These are phyloP conservation scores for Enteromius mattozi DNA, from an alignment of 2,797 vertebrate species.

Conservation along the genomic window DNA sequence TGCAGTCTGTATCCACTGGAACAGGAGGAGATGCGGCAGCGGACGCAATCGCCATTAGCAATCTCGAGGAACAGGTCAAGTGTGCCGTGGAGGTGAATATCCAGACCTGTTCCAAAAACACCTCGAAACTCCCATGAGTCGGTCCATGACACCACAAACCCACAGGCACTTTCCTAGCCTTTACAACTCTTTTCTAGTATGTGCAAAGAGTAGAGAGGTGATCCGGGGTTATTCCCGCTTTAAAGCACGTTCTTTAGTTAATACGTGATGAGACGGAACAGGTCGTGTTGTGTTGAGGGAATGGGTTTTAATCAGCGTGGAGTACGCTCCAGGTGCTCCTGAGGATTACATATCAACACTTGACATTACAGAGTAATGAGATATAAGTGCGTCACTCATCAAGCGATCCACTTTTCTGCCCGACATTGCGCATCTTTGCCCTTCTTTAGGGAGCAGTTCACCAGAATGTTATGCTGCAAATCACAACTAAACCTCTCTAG, in stretches of 20 bases:
- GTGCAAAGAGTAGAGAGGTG: not conserved
- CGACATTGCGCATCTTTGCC: slow-evolving; percentile 1
- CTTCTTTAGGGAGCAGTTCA: slow-evolving; percentile 31
- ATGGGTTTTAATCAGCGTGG: slow-evolving; percentile 36
- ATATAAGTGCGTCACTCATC: slow-evolving; percentile 52
- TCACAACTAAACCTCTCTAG: slow-evolving; percentile 35
- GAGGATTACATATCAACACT: slow-evolving; percentile 48
- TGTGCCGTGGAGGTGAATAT: slow-evolving; percentile 83
- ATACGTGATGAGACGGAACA: not conserved
- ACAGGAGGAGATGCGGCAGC: slow-evolving; percentile 69
- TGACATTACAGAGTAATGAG: slow-evolving; percentile 50
- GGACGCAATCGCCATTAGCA: slow-evolving; percentile 79
- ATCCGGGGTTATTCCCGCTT: slow-evolving; percentile 11
- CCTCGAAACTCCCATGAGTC: slow-evolving; percentile 1
- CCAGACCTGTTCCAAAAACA: slow-evolving; percentile 3
- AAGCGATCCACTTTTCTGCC: slow-evolving; percentile 28
- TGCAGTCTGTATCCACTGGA: slow-evolving; percentile 77
- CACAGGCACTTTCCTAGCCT: slow-evolving; percentile 21
- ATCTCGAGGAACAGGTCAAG: slow-evolving; percentile 88
- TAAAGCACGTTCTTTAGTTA: slow-evolving; percentile 19
- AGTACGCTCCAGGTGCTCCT: slow-evolving; percentile 36
- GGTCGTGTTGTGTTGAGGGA: not conserved
- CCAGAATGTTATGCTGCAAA: slow-evolving; percentile 23
- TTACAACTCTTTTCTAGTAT: not conserved
- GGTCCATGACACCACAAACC: not conserved